Base-by-base conservation (phyloP, 2,888 invertebrate species). In the Pilophorus perplexus region DNA sequence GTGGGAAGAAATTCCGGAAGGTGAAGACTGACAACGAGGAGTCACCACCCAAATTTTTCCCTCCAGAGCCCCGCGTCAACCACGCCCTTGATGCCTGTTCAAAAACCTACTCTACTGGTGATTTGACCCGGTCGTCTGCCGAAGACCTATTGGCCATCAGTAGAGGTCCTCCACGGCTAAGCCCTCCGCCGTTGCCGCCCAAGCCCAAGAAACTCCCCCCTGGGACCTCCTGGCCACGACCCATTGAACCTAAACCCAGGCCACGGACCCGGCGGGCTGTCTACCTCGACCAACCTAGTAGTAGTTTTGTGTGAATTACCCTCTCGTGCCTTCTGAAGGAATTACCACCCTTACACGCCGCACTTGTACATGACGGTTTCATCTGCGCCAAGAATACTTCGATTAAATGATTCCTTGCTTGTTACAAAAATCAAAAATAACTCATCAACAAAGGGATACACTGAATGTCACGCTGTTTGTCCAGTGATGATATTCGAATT, bases 151-250 rank as follows among this genome's bases (percentile, higher is more conserved):
- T 62, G 28, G 25, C 20, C 1, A 46, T 48, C 14, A 37, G 33
- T 22, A 57, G 25, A 5, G n/a, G n/a, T n/a, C 20, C 50, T 16
- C 33, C 46, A 22, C 33, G 67, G 14, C 25, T 68, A 22, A 69
- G 62, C 44, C 88, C 88, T 38, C 88, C 88, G 0, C 88, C 88
- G 3, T 78, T 88, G 72, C 88, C 88, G 20, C 88, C 88, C 18
- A 88, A 88, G 77, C 87, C 87, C 57, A 87, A 87, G 78, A 83
- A 85, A 74, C 76, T 86, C 67, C 82, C 85, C 50, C 54, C 70
- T 14, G 38, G 67, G 6, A 52, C 68, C 4, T 66, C 67, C 1
- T 70, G 67, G 64, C 23, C 69, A 2, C 64, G 65, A 12, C 67
- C 71, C 10, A 12, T 38, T 6, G 69, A 69, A 27, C 69, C 67